These are phyloP conservation scores for Mohoua ochrocephala DNA, from an alignment of 2,113 vertebrate genomes.

Conservation along the genomic window DNA sequence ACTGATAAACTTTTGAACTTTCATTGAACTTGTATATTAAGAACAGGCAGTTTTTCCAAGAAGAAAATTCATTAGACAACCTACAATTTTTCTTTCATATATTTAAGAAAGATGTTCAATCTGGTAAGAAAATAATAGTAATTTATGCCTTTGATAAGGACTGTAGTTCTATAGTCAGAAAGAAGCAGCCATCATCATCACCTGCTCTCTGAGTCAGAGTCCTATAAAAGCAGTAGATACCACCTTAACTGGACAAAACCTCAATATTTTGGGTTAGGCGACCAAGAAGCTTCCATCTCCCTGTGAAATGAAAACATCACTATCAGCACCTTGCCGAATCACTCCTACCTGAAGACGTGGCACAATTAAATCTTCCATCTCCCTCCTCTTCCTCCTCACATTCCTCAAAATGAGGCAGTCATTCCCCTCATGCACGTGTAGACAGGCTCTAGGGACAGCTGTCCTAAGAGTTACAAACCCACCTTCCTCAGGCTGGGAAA, in stretches of 20 bases:
- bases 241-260: conserved; percentile 51
- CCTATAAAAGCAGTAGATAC: conserved; percentile 60
- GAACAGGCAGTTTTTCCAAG: conserved; percentile 71
- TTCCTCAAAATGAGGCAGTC: not conserved
- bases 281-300: conserved; percentile 8
- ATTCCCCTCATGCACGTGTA: rapidly evolving
- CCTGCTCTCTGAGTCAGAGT: conserved; percentile 61
- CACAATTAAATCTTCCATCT: not conserved
- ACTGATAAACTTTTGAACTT: conserved; percentile 76
- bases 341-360: not conserved
- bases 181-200: conserved; percentile 61
- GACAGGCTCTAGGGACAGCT: not conserved
- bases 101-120: conserved; percentile 70
- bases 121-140: conserved; percentile 77
- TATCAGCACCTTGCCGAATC: not conserved
- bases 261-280: conserved; percentile 5
- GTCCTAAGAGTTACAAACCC: not conserved
- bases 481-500: not conserved
- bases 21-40: conserved; percentile 73
- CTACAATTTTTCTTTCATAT: conserved; percentile 77
- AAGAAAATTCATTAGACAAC: conserved; percentile 74
- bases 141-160: conserved; percentile 76
- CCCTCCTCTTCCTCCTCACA: not conserved
- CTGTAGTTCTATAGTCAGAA: conserved; percentile 69
- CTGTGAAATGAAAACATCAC: conserved; percentile 15